Base-by-base conservation (phyloP, 2,888 invertebrate species). In the Pyrrhosoma nymphula region DNA sequence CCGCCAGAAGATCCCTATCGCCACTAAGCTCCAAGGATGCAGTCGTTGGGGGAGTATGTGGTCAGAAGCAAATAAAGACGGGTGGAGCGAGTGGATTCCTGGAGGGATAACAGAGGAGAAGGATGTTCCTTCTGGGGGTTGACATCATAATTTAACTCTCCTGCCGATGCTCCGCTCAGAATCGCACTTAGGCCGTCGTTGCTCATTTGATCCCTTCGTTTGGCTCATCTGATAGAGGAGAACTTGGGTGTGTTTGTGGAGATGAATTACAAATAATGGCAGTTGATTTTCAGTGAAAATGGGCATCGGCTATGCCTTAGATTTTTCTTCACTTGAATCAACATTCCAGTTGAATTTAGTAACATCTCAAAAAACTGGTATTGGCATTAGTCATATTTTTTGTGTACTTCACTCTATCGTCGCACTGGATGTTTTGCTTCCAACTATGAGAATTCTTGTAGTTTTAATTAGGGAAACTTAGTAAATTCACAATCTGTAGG, bases 81-180 rank as follows among this genome's bases (percentile, higher is more conserved):
- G 91, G 47, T 35, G 91, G 6, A 20, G 91, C 20, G 26, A 2
- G 91, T 35, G 88, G 88, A 39, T 55, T 60, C 3, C 35, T 20
- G 55, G 26, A 10, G 47, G 89, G 47, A n/a, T 47, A 89, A 63
- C n/a, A 56, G 35, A 56, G 35, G 63, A 63, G 91, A 91, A 56
- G 90, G 56, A 39, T 30, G 23, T 16, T 35, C 35, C 35, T 63
- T 30, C 18, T 2, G 63, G 26, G 63, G 39, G 63, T 69, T 91
- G 91, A 91, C 91, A 91, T 91, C 91, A 63, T 91, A 91, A 91
- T 91, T 63, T 63, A 91, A 60, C 30, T 39, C 35, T 56, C 91
- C 16, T 39, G 91, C 91, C 63, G 63, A 91, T 30, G 63, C 14
- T n/a, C 23, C 16, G n/a, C 18, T 82, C 35, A 35, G 82, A 35